These are phyloP conservation scores for Epistrophe eligans DNA, from an alignment of 2,888 invertebrate genomes.

Conservation along the genomic window DNA sequence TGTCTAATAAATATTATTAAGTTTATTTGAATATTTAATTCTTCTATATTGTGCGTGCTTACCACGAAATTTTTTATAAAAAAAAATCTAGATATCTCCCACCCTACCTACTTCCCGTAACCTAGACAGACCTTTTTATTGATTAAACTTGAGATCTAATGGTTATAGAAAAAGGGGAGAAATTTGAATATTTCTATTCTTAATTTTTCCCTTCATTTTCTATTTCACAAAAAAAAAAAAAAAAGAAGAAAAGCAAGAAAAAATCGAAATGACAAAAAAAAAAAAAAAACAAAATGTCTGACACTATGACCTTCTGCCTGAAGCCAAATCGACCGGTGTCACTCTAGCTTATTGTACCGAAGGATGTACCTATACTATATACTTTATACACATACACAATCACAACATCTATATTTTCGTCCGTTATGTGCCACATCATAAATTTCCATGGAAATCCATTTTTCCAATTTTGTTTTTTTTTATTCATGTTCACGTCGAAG, in stretches of 20 bases:
- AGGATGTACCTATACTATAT: slow-evolving; percentile 4
- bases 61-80: not conserved
- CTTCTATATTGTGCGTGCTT: not conserved
- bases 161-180: not conserved
- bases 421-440: slow-evolving; percentile 36
- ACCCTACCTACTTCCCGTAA: not conserved
- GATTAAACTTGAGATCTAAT: not conserved
- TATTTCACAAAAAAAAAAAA: not conserved
- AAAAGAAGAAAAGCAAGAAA: no score
- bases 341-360: slow-evolving; percentile 52
- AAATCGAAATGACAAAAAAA: not conserved
- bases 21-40: not conserved
- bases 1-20: not conserved
- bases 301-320: slow-evolving; percentile 65
- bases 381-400: not conserved
- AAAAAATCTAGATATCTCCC: not conserved
- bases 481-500: not conserved
- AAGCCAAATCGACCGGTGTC: slow-evolving; percentile 62
- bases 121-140: not conserved
- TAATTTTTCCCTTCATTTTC: not conserved
- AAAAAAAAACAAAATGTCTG: slow-evolving; percentile 29
- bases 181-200: not conserved
- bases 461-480: slow-evolving; percentile 14
- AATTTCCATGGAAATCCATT: slow-evolving; percentile 61
- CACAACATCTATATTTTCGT: slow-evolving; percentile 4